Percentiles rank a stretch among this genome's conserved stretches.
Conservation (phyloP, 2,888 invertebrate genomes). For the Chrysotoxum bicinctum region DNA sequence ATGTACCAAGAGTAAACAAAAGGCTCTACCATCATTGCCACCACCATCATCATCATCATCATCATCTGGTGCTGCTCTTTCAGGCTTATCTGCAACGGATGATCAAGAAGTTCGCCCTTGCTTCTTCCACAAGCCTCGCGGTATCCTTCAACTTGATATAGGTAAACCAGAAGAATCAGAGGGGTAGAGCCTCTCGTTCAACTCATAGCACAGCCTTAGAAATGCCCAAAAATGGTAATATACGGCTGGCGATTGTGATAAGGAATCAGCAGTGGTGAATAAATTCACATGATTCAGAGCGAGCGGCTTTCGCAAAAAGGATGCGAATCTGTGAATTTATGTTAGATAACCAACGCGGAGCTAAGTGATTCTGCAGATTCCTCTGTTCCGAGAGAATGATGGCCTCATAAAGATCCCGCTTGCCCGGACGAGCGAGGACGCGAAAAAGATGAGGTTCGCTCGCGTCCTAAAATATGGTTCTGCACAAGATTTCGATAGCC, state of each 20-base stretch:
- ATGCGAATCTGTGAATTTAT: constrained; percentile 73
- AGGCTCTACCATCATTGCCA: constrained; percentile 50
- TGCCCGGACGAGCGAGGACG: constrained; percentile 37
- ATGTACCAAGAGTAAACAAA: constrained; percentile 56
- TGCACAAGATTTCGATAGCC: constrained; percentile 68
- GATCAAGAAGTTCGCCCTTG: constrained; percentile 65
- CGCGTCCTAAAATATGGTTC: constrained; percentile 64
- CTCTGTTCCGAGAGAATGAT: constrained; percentile 63
- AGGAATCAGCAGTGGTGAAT: constrained; percentile 71
- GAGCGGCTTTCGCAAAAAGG: constrained; percentile 71
- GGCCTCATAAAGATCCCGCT: constrained; percentile 70
- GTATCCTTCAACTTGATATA: constrained; percentile 44
- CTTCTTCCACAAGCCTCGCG: constrained; percentile 13
- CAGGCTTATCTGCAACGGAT: constrained; percentile 58
- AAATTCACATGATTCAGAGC: constrained; percentile 73
- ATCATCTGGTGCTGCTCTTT: constrained; percentile 66
- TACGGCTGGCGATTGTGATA: constrained; percentile 70
- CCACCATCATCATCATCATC: constrained; percentile 46
- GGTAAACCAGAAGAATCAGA: neutral
- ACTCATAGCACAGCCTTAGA: constrained; percentile 62
- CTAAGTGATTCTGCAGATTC: constrained; percentile 72
- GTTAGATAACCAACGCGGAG: constrained; percentile 67
- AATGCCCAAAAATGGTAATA: constrained; percentile 72
- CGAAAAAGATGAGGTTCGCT: constrained; percentile 65
- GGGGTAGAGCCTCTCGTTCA: constrained; percentile 1